These are phyloP conservation scores for Moxostoma hubbsi DNA, from an alignment of 2,797 vertebrate species.

Conservation along the genomic window DNA sequence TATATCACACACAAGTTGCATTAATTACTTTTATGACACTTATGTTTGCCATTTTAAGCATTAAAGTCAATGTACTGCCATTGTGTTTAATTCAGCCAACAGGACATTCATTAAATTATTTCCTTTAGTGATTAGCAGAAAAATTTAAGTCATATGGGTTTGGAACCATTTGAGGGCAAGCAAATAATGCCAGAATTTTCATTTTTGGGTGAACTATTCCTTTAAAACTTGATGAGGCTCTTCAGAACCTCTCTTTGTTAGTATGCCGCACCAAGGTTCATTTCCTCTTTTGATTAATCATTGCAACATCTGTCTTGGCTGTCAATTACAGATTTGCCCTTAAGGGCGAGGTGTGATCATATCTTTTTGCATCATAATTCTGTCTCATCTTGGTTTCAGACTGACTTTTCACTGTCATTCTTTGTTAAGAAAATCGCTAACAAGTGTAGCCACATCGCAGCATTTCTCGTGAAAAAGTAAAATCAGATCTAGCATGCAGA, in stretches of 20 bases:
- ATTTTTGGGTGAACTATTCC: too few relatives aligned
- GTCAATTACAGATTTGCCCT: constrained; percentile 63
- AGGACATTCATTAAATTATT: too few relatives aligned
- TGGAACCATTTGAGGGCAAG: too few relatives aligned
- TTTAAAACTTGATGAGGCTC: not conserved
- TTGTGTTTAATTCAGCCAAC: too few relatives aligned
- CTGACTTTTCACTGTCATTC: constrained; percentile 63
- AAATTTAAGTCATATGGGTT: too few relatives aligned
- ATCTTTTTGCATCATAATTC: constrained; percentile 66
- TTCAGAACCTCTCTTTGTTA: constrained; percentile 59
- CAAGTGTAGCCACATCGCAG: constrained; percentile 60
- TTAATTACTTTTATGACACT: too few relatives aligned
- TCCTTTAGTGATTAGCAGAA: too few relatives aligned
- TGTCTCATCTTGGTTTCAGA: constrained; percentile 64
- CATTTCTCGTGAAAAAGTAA: constrained; percentile 57
- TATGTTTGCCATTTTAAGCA: too few relatives aligned
- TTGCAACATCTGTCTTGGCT: constrained; percentile 59
- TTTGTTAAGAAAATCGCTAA: constrained; percentile 62
- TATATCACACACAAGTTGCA: too few relatives aligned
- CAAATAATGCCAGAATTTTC: too few relatives aligned
- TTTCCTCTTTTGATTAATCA: constrained; percentile 59
- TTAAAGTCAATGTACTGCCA: too few relatives aligned
- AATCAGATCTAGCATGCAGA: constrained; percentile 58
- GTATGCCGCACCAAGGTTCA: constrained; percentile 58
- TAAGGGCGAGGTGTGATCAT: constrained; percentile 60